A percentile compares a stretch with the other conserved stretches of the same genome.
Conservation (phyloP, 2,888 invertebrate genomes). For the Lepas anatifera region DNA sequence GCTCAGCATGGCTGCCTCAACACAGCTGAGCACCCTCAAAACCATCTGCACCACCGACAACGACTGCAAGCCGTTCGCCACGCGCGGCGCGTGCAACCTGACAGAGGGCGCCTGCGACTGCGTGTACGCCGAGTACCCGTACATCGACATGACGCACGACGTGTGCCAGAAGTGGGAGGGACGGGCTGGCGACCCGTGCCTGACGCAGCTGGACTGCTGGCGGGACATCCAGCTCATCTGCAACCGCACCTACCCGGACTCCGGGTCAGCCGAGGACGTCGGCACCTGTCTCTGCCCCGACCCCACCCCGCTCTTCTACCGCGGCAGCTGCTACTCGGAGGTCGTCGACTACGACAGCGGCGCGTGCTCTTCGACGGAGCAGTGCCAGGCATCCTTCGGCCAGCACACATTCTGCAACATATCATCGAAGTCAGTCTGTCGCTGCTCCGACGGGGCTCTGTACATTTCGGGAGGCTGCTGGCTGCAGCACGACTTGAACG, state of each 20-base stretch:
- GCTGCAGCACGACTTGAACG: slow-evolving; percentile 5
- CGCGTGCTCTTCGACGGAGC: not conserved
- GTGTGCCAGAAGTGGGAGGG: not conserved
- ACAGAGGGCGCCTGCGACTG: not conserved
- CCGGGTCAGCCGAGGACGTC: not conserved
- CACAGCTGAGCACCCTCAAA: not conserved
- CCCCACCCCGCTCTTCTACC: not conserved
- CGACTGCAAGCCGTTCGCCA: not conserved
- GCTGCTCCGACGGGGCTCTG: not conserved
- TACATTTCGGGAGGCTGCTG: not conserved
- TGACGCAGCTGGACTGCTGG: not conserved
- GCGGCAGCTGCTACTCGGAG: not conserved
- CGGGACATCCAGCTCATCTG: not conserved
- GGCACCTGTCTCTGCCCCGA: not conserved
- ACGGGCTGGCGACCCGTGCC: not conserved
- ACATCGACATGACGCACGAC: not conserved
- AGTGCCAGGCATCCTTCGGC: not conserved
- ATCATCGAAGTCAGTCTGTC: not conserved
- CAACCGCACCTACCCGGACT: not conserved
- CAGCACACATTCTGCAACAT: not conserved
- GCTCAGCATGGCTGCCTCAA: not conserved
- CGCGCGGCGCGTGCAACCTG: not conserved
- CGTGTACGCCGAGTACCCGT: not conserved
- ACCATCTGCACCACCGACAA: not conserved
- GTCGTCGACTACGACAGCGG: not conserved